phyloP scores from a whole-genome alignment of 2,888 invertebrate species.

The Torymus aiolomorphi region DNA sequence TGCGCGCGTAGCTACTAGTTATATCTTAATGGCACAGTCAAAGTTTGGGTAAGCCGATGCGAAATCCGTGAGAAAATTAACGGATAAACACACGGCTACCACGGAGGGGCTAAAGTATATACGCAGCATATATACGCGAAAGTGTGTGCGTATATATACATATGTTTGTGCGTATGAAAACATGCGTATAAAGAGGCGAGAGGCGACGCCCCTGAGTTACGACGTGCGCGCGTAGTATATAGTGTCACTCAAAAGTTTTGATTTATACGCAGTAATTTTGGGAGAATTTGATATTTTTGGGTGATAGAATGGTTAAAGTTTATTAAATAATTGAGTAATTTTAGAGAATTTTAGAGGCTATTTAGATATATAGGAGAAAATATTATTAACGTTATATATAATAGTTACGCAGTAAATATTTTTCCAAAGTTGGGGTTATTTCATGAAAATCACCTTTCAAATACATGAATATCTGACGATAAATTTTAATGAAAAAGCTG shows the following conservation, averaged over 20 bases:
- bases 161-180: conserved; percentile 2
- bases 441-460: too few relatives aligned
- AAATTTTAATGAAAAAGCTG: too few relatives aligned
- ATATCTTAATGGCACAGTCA: conserved; percentile 40
- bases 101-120: not conserved
- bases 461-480: too few relatives aligned
- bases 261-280: not conserved
- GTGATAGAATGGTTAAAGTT: too few relatives aligned
- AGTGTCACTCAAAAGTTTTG: not conserved
- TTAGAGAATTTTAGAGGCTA: too few relatives aligned
- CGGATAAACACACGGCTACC: conserved; percentile 38
- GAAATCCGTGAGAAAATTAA: conserved; percentile 54
- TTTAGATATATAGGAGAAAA: too few relatives aligned
- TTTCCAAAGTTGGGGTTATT: too few relatives aligned
- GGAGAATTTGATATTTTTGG: too few relatives aligned
- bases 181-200: conserved; percentile 19
- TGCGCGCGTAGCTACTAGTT: not conserved
- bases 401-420: too few relatives aligned
- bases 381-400: too few relatives aligned
- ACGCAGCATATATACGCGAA: not conserved
- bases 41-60: conserved; percentile 41
- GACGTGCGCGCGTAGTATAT: not conserved
- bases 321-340: too few relatives aligned
- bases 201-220: conserved; percentile 21
- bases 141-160: not conserved